Conservation (phyloP, 2,797 vertebrate species). For the Melanotaenia maccullochi region DNA sequence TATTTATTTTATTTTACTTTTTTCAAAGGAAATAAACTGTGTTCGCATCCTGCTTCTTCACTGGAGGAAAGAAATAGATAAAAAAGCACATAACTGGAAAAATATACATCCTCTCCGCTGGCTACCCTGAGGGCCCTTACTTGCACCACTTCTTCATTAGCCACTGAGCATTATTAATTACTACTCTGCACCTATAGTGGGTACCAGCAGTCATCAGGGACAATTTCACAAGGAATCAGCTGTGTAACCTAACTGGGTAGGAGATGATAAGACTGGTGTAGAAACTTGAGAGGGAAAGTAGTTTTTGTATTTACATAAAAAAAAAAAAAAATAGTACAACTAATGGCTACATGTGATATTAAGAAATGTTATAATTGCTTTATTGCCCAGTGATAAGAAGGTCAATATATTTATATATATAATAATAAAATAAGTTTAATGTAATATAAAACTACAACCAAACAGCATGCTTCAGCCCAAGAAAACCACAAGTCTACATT, state of each 20-base stretch:
- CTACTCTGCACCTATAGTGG: slow-evolving; percentile 2
- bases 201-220: slow-evolving; percentile 28
- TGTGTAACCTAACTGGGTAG: slow-evolving; percentile 14
- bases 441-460: neutral
- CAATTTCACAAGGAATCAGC: slow-evolving; percentile 33
- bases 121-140: slow-evolving; percentile 22
- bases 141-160: slow-evolving; percentile 13
- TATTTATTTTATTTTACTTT: too few species aligned
- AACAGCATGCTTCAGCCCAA: neutral
- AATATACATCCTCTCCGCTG: slow-evolving; percentile 2
- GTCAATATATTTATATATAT: too few species aligned
- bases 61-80: slow-evolving; percentile 7
- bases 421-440: too few species aligned
- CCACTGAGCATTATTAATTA: slow-evolving; percentile 1
- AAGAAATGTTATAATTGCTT: neutral
- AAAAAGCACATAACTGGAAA: slow-evolving; percentile 25
- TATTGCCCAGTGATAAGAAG: neutral
- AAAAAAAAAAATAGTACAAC: neutral
- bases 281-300: slow-evolving; percentile 8
- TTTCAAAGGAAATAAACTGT: neutral
- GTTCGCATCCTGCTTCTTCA: slow-evolving; percentile 8
- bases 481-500: neutral
- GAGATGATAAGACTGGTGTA: slow-evolving; percentile 22
- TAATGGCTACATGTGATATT: neutral
- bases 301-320: neutral